Base-by-base conservation (phyloP, 1,140 invertebrate species). In the Drosophila rhopaloa region DNA sequence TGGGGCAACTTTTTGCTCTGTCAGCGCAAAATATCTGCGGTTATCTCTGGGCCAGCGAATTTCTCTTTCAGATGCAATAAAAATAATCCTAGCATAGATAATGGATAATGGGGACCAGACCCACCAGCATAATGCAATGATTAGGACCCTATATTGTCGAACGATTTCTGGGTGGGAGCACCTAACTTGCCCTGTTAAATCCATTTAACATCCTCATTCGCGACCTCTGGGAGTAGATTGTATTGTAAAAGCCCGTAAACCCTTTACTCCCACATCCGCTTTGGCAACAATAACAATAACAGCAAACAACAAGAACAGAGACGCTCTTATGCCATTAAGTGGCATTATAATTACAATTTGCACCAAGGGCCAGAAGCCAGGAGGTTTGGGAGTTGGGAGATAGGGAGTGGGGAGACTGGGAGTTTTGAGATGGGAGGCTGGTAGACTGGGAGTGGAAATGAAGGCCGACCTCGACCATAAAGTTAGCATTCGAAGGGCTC, bases 261-360 rank as follows among this genome's bases (percentile, higher is more conserved):
- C 58, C 35, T 50, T 43, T 32, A 37, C 27, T 13, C 8, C 14
- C 13, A 5, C 50, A 32, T 68, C 32, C 62, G 27, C 16, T 35
- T 38, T 19, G 43, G 35, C 35, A 50, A 44, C 62, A 48, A 54
- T 50, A 60, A 68, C 46, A 67, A 38, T 38, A 48, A 56, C n/a
- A 46, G 48, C 29, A 54, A 73, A 44, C 61, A 74, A 65, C 32
- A 59, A 55, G 46, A 65, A 41, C 61, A 76, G 59, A 65, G 53
- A 51, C 59, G 46, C 56, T 73, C 53, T 67, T 54, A 58, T 62
- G 65, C 72, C 83, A 83, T 88, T 78, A 89, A 88, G 84, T 89
- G 84, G 84, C 76, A 84, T 89, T 84, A 88, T 88, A 88, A 88
- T 88, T 89, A 89, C 76, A 72, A 88, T 78, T 79, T 75, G 65